Percentiles rank a stretch among this genome's conserved stretches.
phyloP scores from a whole-genome alignment of 2,797 vertebrate genomes.

The Bovichtus diacanthus region DNA sequence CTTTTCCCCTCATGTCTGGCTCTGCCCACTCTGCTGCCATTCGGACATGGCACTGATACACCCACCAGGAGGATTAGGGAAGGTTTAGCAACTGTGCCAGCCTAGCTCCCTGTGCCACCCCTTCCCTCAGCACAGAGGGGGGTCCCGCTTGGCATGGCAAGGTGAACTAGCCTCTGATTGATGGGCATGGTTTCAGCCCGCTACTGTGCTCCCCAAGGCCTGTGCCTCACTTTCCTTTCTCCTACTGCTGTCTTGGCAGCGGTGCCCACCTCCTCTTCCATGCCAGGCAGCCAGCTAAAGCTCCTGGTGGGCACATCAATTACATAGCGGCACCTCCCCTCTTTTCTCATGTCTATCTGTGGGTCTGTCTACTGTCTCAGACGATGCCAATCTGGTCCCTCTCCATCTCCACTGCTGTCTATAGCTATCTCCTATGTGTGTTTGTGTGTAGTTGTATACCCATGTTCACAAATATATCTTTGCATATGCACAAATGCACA shows the following conservation, averaged over 20 bases:
- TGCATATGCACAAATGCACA: conserved; percentile 72
- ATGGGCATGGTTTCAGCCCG: conserved; percentile 85
- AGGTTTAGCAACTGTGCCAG: conserved; percentile 78
- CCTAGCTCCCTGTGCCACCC: conserved; percentile 76
- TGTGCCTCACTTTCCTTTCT: conserved; percentile 79
- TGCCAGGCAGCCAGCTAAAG: conserved; percentile 83
- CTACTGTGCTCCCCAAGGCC: conserved; percentile 81
- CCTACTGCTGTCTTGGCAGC: conserved; percentile 83
- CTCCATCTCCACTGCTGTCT: conserved; percentile 73
- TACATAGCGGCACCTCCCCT: conserved; percentile 83
- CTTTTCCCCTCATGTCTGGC: conserved; percentile 49
- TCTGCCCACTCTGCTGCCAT: conserved; percentile 62
- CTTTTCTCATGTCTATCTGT: conserved; percentile 82
- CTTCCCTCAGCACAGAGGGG: conserved; percentile 77
- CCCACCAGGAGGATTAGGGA: conserved; percentile 80
- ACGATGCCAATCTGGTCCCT: conserved; percentile 79
- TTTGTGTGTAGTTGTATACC: conserved; percentile 37
- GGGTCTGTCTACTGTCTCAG: conserved; percentile 81
- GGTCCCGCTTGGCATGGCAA: conserved; percentile 83
- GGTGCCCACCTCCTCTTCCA: conserved; percentile 76
- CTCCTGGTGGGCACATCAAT: conserved; percentile 88
- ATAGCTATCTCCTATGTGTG: conserved; percentile 59
- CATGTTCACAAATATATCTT: conserved; percentile 64
- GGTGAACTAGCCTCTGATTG: conserved; percentile 89
- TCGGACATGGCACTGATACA: conserved; percentile 76